A percentile compares a stretch with the other conserved stretches of the same genome.
phyloP scores from a whole-genome alignment of 2,888 invertebrate genomes.

The Metopia argyrocephala region DNA sequence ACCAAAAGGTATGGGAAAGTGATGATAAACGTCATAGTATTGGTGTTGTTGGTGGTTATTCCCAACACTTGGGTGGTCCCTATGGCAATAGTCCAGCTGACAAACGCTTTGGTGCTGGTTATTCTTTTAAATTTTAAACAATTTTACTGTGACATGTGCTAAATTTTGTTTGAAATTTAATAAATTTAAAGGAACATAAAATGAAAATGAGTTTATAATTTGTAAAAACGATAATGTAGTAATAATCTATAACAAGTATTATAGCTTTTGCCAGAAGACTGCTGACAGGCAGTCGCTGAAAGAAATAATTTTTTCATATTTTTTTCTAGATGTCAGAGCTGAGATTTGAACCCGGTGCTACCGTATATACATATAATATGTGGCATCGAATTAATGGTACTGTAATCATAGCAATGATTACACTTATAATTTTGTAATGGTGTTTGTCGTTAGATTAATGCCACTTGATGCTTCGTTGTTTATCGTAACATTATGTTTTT shows the following conservation, averaged over 20 bases:
- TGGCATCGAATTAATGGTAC: too few relatives aligned
- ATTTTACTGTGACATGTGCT: neutral
- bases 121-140: neutral
- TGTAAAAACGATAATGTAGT: too few relatives aligned
- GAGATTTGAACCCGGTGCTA: neutral
- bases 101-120: constrained; percentile 63
- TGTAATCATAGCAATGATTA: too few relatives aligned
- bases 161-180: too few relatives aligned
- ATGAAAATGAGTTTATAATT: too few relatives aligned
- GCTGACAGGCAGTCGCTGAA: neutral
- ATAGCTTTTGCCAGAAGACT: neutral
- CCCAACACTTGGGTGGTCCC: constrained; percentile 74
- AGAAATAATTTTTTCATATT: neutral
- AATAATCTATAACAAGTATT: too few relatives aligned
- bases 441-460: too few relatives aligned
- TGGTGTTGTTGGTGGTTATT: constrained; percentile 71
- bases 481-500: too few relatives aligned
- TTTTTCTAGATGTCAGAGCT: neutral
- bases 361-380: neutral
- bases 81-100: constrained; percentile 72
- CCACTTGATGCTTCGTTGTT: too few relatives aligned
- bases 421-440: too few relatives aligned
- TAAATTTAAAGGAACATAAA: too few relatives aligned
- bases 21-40: constrained; percentile 70
- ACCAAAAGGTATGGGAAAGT: constrained; percentile 73